Percentiles rank a stretch among this genome's conserved stretches.
phyloP scores from a whole-genome alignment of 2,113 vertebrate genomes.

The Calypte anna region DNA sequence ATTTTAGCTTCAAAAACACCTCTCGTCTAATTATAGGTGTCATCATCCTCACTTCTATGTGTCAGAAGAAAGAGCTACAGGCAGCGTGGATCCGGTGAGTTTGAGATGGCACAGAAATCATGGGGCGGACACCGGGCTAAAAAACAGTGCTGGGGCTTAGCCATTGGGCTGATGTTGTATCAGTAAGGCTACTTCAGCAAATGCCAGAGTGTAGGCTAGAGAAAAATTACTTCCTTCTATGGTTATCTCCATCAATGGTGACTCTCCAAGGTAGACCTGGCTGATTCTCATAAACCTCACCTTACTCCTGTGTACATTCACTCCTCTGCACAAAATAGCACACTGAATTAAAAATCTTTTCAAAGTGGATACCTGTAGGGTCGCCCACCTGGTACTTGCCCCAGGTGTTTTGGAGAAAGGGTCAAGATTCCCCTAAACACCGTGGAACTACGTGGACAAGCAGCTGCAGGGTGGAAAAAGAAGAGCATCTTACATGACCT shows the following conservation, averaged over 20 bases:
- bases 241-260: fast-evolving
- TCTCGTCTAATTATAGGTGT: not conserved
- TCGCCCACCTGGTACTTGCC: not conserved
- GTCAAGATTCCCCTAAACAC: not conserved
- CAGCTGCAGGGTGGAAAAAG: not conserved
- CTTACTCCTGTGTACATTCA: fast-evolving
- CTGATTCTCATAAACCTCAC: not conserved
- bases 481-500: not conserved
- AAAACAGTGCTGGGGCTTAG: not conserved
- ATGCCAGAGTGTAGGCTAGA: not conserved
- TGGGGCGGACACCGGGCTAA: not conserved
- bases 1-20: not conserved
- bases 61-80: not conserved
- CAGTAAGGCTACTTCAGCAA: not conserved
- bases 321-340: not conserved
- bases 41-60: not conserved
- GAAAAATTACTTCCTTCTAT: not conserved
- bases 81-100: fast-evolving
- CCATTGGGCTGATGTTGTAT: fast-evolving
- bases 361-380: not conserved
- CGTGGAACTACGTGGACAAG: not conserved
- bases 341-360: not conserved
- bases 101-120: fast-evolving
- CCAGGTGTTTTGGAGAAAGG: not conserved
- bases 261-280: not conserved